phyloP scores from a whole-genome alignment of 2,888 invertebrate genomes.

The Belgica antarctica region DNA sequence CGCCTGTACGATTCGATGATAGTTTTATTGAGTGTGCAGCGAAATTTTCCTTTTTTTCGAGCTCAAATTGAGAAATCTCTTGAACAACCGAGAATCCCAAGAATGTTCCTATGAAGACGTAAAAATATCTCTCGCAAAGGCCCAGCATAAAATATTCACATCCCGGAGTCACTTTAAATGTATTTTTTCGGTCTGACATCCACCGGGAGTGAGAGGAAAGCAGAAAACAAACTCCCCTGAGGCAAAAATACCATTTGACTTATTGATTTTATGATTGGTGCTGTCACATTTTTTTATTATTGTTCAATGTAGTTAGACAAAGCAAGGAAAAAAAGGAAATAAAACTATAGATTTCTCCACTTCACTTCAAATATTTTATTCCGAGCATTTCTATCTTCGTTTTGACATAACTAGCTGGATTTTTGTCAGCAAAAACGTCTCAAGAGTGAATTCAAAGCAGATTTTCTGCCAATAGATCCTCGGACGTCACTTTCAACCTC shows the following conservation, averaged over 20 bases:
- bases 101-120: too few species aligned
- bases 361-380: conserved; percentile 15
- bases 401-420: background rate
- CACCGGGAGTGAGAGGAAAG: background rate
- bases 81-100: too few species aligned
- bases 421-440: too few species aligned
- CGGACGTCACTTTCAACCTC: too few species aligned
- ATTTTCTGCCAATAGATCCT: too few species aligned
- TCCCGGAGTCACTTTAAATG: conserved; percentile 28
- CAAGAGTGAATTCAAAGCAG: too few species aligned
- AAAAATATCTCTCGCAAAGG: background rate
- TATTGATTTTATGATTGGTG: conserved; percentile 39
- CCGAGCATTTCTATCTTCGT: background rate
- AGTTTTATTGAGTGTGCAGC: too few species aligned
- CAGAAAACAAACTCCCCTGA: background rate
- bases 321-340: background rate
- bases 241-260: conserved; percentile 33
- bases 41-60: too few species aligned
- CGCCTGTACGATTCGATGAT: too few species aligned
- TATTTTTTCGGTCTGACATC: conserved; percentile 5
- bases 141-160: conserved; percentile 31
- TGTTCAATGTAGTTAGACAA: conserved; percentile 1
- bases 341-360: background rate
- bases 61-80: too few species aligned
- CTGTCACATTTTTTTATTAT: conserved; percentile 27